A percentile compares a stretch with the other conserved stretches of the same genome.
Conservation (phyloP, 53 echinoderm and acorn worm species). For the Paelopatides confundens region DNA sequence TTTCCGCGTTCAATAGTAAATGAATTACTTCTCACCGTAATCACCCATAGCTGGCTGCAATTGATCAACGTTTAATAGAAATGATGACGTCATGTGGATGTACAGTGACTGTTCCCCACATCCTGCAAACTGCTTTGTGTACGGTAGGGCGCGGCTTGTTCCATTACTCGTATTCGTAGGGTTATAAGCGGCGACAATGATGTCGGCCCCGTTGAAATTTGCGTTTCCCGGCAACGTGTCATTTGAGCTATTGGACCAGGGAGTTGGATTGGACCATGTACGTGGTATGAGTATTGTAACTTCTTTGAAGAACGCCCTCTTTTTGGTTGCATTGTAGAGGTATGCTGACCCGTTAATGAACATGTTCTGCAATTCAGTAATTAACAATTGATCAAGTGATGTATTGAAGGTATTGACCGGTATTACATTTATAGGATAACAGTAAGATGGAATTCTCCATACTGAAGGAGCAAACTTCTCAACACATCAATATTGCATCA, state of each 20-base stretch:
- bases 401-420: too few relatives aligned
- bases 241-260: slow-evolving; percentile 23
- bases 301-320: slow-evolving; percentile 60
- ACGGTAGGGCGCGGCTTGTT: slow-evolving; percentile 16
- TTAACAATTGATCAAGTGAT: too few relatives aligned
- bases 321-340: slow-evolving; percentile 66
- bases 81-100: slow-evolving; percentile 60
- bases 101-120: slow-evolving; percentile 61
- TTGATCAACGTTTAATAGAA: background rate
- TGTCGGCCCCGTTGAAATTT: slow-evolving; percentile 62
- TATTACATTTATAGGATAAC: too few relatives aligned
- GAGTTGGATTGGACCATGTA: too few relatives aligned
- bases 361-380: slow-evolving; percentile 61
- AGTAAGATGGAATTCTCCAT: too few relatives aligned
- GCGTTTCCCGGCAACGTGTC: slow-evolving; percentile 60
- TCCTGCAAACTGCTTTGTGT: slow-evolving; percentile 74
- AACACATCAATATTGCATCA: too few relatives aligned
- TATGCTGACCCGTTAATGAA: slow-evolving; percentile 62
- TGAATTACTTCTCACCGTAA: slow-evolving; percentile 19
- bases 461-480: too few relatives aligned
- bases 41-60: background rate
- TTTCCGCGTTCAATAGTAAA: too few relatives aligned
- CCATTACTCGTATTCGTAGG: slow-evolving; percentile 57
- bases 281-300: slow-evolving; percentile 67
- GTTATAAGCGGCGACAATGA: slow-evolving; percentile 74